These are phyloP conservation scores for Cichlasoma orientale DNA, from an alignment of 2,797 vertebrate genomes.

Conservation along the genomic window DNA sequence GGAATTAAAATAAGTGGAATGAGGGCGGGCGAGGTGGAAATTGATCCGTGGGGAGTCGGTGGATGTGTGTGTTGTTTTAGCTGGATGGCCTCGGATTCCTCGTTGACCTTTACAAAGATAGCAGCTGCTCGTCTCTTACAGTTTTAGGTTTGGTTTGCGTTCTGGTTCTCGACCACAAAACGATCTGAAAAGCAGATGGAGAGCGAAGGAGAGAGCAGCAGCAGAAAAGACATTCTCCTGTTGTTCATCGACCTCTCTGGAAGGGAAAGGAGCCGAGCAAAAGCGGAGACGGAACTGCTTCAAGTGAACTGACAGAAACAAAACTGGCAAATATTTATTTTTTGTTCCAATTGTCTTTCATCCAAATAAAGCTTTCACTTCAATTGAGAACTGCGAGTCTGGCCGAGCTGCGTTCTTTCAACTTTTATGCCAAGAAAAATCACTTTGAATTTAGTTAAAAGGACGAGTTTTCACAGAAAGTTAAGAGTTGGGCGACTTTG, in stretches of 20 bases:
- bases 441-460: constrained; percentile 58
- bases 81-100: constrained; percentile 48
- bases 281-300: constrained; percentile 7
- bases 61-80: constrained; percentile 61
- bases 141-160: constrained; percentile 25
- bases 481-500: constrained; percentile 35
- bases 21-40: constrained; percentile 29
- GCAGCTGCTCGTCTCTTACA: constrained; percentile 53
- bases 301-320: constrained; percentile 13
- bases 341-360: constrained; percentile 31
- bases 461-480: constrained; percentile 43
- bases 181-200: constrained; percentile 62
- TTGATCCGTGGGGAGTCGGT: constrained; percentile 36
- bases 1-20: constrained; percentile 49
- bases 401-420: constrained; percentile 37
- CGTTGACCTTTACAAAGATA: constrained; percentile 54
- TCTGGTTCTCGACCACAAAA: constrained; percentile 15
- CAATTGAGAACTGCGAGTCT: constrained; percentile 30
- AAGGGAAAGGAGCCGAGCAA: background rate
- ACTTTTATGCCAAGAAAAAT: constrained; percentile 48
- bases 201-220: background rate
- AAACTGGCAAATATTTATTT: constrained; percentile 51
- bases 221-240: background rate
- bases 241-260: constrained; percentile 42
- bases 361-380: constrained; percentile 38